Conservation (phyloP, 2,797 vertebrate species). For the Aphelocoma californica region DNA sequence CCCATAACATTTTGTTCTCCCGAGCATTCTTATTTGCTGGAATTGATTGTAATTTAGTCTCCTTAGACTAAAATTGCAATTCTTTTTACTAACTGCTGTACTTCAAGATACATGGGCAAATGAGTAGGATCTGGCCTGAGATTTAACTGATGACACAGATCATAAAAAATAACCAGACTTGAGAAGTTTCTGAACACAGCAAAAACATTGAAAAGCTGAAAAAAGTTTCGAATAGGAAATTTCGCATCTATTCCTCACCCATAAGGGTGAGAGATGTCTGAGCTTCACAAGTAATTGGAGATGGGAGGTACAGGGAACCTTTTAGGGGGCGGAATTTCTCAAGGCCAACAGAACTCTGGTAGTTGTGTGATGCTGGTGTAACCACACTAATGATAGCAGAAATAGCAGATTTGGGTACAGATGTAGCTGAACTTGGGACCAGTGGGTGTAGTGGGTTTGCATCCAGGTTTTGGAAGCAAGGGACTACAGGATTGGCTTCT, state of each 20-base stretch:
- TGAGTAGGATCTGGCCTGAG: not conserved
- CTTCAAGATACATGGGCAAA: not conserved
- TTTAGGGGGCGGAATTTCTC: not conserved
- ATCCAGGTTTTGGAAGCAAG: not conserved
- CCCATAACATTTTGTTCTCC: not conserved
- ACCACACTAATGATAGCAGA: not conserved
- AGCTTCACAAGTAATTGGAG: not conserved
- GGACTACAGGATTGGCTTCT: not conserved
- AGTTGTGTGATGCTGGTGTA: not conserved
- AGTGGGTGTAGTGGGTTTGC: not conserved
- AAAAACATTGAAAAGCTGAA: not conserved
- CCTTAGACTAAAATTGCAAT: not conserved
- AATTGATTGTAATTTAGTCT: not conserved
- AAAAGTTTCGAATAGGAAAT: not conserved
- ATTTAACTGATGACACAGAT: not conserved
- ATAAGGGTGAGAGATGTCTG: not conserved
- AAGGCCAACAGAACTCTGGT: not conserved
- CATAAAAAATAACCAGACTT: not conserved
- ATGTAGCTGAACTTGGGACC: not conserved
- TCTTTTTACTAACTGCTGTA: not conserved
- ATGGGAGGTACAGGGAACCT: not conserved
- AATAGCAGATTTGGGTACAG: not conserved
- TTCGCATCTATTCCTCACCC: not conserved
- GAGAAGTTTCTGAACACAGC: not conserved
- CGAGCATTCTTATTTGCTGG: not conserved